Base-by-base conservation (phyloP, 2,113 vertebrate species). In the Panurus biarmicus region DNA sequence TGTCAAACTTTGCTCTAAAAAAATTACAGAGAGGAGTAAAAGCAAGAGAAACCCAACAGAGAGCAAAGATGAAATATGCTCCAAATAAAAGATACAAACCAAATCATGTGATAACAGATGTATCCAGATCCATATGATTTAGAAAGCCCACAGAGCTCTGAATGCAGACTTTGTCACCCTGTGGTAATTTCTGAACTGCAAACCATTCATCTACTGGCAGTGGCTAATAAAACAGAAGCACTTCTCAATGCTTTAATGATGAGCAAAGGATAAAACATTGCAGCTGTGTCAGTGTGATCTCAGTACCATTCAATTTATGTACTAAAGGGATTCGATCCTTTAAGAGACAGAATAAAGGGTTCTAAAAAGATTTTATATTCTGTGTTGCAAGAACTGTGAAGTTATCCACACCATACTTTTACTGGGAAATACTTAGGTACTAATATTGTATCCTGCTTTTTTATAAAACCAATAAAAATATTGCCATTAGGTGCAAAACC, bases 41-140 rank as follows among this genome's bases (percentile, higher is more conserved):
- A 86, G n/a, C 24, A 75, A 87, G 31, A 73, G 35, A 91, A 84
- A 74, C 8, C 8, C 15, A 89, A 38, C 31, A 81, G 26, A 50
- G 18, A 85, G 19, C 22, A 87, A 57, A 56, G 36, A 84, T 61
- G 14, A 85, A 73, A 58, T 48, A 58, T 31, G 20, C 23, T 93
- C 17, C 38, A 94, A 71, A 86, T 48, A 71, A 74, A 85, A 75
- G 22, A 57, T 13, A 54, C 65, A 82, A 69, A 16, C 1, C 44
- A 69, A 83, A 70, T 36, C 0, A 60, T 7, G 4, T 0, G 0
- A 20, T 48, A 72, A 81, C 78, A 74, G 3, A 42, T 26, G 26
- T 21, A 54, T 25, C 36, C n/a, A 89, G 38, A 65, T 33, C 1
- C 3, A 17, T 10, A 56, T 5, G 22, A 48, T 33, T 79, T 47